Evolutionary conservation across 1,140 invertebrate species (phyloP).

Genomic region (Lepidurus apus): DNA sequence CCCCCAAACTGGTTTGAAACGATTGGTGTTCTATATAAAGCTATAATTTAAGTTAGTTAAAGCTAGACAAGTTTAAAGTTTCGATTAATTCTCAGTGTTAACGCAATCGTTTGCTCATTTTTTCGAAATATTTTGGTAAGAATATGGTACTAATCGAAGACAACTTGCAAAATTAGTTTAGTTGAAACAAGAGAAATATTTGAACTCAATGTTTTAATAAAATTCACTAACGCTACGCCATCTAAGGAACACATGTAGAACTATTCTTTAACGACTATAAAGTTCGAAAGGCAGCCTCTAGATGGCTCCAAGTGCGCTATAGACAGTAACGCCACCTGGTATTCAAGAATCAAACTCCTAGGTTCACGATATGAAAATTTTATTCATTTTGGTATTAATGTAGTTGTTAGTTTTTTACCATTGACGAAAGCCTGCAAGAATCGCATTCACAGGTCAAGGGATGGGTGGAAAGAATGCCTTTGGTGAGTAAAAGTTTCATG

Average conservation of each 20-base stretch:
- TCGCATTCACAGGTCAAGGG: slow-evolving; percentile 47
- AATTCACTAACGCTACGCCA: background rate
- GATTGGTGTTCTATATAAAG: no score
- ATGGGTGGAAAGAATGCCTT: slow-evolving; percentile 49
- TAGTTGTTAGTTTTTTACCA: background rate
- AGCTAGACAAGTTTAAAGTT: no score
- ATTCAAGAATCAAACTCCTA: background rate
- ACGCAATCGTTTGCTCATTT: no score
- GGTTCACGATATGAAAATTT: background rate
- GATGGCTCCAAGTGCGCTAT: background rate
- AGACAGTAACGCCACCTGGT: background rate
- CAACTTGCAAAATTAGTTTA: no score
- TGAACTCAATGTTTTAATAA: no score
- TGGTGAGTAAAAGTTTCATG: slow-evolving; percentile 50
- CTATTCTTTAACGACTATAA: background rate
- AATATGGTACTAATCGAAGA: no score
- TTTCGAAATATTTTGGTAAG: no score
- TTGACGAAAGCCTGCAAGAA: slow-evolving; percentile 38
- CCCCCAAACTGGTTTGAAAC: no score
- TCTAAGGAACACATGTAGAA: background rate
- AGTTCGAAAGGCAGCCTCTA: background rate
- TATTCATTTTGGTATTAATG: background rate
- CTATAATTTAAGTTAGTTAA: no score
- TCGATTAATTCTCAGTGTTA: no score
- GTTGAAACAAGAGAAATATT: no score